Evolutionary conservation across 1,140 invertebrate species (phyloP), one percentile per base, ranked within the genome.

Genomic region (Fopius arisanus): DNA sequence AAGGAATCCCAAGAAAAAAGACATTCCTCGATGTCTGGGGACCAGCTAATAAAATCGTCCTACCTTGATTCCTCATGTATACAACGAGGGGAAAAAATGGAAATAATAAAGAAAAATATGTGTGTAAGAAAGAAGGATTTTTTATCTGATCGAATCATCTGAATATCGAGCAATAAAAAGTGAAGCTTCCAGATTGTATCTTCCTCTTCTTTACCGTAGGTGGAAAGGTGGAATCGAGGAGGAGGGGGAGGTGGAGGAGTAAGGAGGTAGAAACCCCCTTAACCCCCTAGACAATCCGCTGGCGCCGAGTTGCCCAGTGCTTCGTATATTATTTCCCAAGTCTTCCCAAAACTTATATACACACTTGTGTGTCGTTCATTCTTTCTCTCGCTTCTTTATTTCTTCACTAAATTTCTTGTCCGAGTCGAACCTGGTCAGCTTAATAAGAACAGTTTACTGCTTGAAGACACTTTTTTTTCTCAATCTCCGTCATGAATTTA

Each of bases 81-180:
- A 67, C 63, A 73, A 62, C 33, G n/a, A n/a, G 33, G 33, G 9
- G 9, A 54, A 69, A 43, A 75, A 67, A 74, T 66, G 43, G 66
- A 72, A 77, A 77, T 82, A 83, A 26, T 48, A 31, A 72, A 51
- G 59, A 28, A 65, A 54, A 65, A 67, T 54, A 67, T 29, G 48
- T 66, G 40, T 40, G 54, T 29, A 74, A 33, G 37, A 62, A 70
- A 37, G 75, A 74, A 72, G 73, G 74, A 77, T 76, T 82, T 37
- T 84, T 83, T 82, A 84, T 84, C 83, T 86, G 81, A 87, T 84
- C 83, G 85, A 86, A 84, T 83, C 82, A 82, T 82, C 82, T 82
- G 81, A 81, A 87, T 87, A 86, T 86, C 83, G 81, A 82, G 83
- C 83, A 85, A 87, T 87, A 87, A 88, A 88, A 85, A 67, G 51